Base-by-base conservation (phyloP, 2,888 invertebrate genomes). In the Acrocyrtus sp. region DNA sequence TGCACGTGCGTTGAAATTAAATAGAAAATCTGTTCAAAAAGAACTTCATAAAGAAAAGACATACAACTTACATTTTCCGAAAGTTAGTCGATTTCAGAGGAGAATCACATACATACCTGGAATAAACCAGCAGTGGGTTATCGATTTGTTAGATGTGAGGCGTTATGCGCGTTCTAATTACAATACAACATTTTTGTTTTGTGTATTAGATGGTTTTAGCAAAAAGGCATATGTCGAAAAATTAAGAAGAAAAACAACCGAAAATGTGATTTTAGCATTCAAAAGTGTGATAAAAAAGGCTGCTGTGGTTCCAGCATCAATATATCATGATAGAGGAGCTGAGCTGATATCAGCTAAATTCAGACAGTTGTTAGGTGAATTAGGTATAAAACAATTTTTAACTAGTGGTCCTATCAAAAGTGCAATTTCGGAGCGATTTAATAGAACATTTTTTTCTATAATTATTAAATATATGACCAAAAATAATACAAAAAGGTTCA, bases 51-150 rank as follows among this genome's bases (percentile, higher is more conserved):
- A 45, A 29, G 17, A 4, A 1, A 87, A 65, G 0, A 60, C 62
- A 12, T 73, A 73, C 80, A 84, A 85, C 39, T 12, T 65, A 58
- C 73, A 76, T 57, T 4, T 8, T n/a, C 54, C 72, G 6, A 66
- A 48, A 12, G 47, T 17, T 24, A 50, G 61, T 15, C 22, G 50
- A 27, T 73, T 70, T 62, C 27, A 24, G 17, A 45, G 77, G 19
- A 24, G 74, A 45, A n/a, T 21, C n/a, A 68, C 74, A 0, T 54
- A 60, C 27, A 56, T 60, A 22, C 57, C 74, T 15, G 47, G 24
- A 19, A 60, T 72, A 12, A 63, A 68, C 17, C 56, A 67, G 5
- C 74, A 62, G 22, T 77, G 58, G 62, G 68, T 62, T 0, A 68
- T 74, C 29, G 77, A 77, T 48, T 29, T 77, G 10, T 65, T 62